Conservation (phyloP, 2,797 vertebrate genomes). For the Emydoidea blandingii region DNA sequence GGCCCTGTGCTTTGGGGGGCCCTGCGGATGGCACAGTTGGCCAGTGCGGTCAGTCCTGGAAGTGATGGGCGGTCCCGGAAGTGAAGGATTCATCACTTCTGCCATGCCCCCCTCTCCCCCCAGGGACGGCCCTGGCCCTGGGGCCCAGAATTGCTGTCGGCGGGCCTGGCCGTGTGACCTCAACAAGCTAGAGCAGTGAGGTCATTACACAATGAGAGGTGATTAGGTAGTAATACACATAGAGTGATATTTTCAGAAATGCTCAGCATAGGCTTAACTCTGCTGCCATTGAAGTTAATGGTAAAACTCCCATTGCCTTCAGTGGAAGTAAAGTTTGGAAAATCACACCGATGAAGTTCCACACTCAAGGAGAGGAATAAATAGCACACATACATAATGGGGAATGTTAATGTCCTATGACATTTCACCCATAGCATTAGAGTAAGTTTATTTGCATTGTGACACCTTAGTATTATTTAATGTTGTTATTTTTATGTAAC, state of each 20-base stretch:
- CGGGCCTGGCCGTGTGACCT: background rate
- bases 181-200: background rate
- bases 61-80: too few relatives aligned
- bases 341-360: background rate
- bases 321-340: background rate
- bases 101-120: rapidly evolving
- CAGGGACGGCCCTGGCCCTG: too few relatives aligned
- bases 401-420: background rate
- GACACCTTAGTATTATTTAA: background rate
- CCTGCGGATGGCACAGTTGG: too few relatives aligned
- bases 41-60: too few relatives aligned
- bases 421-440: background rate
- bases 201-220: background rate
- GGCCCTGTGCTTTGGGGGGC: too few relatives aligned
- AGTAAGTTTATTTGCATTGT: background rate
- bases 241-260: background rate
- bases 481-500: background rate
- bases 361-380: background rate
- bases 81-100: too few relatives aligned
- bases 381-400: background rate
- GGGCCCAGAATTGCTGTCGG: too few relatives aligned
- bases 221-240: background rate
- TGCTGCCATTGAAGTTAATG: background rate
- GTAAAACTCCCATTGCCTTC: background rate
- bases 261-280: background rate